Evolutionary conservation across 2,797 vertebrate species (phyloP).

Genomic region (Notolabrus celidotus): DNA sequence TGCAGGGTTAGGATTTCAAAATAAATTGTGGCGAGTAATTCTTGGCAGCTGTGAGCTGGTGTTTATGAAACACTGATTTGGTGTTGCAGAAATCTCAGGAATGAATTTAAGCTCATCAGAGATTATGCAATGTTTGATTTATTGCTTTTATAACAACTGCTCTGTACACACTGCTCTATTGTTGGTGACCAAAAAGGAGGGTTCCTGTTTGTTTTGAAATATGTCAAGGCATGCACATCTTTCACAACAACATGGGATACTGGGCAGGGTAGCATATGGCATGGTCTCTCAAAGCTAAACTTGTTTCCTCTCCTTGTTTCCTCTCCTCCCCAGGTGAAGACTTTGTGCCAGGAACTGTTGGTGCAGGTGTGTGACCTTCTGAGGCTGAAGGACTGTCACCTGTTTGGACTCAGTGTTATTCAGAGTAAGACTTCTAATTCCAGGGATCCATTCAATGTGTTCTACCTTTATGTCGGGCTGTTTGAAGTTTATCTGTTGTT

Average conservation of each 20-base stretch:
- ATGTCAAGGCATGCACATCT: background rate
- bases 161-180: background rate
- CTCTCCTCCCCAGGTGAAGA: constrained; percentile 90
- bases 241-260: background rate
- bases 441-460: background rate
- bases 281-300: too few relatives aligned
- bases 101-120: background rate
- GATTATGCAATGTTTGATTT: constrained; percentile 10
- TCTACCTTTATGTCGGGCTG: background rate
- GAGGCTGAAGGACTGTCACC: constrained; percentile 95
- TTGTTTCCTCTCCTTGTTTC: too few relatives aligned
- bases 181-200: background rate
- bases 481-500: background rate
- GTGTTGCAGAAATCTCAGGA: background rate
- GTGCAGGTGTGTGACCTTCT: constrained; percentile 98
- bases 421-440: constrained; percentile 88
- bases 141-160: background rate
- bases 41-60: constrained; percentile 2
- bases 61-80: background rate
- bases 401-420: constrained; percentile 98
- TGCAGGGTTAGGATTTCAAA: constrained; percentile 1
- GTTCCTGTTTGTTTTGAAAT: background rate
- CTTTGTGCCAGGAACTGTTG: constrained; percentile 94
- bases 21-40: background rate
- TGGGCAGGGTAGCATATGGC: background rate